Conservation (phyloP, 2,888 invertebrate species). For the Aphelenchoides bicaudatus region DNA sequence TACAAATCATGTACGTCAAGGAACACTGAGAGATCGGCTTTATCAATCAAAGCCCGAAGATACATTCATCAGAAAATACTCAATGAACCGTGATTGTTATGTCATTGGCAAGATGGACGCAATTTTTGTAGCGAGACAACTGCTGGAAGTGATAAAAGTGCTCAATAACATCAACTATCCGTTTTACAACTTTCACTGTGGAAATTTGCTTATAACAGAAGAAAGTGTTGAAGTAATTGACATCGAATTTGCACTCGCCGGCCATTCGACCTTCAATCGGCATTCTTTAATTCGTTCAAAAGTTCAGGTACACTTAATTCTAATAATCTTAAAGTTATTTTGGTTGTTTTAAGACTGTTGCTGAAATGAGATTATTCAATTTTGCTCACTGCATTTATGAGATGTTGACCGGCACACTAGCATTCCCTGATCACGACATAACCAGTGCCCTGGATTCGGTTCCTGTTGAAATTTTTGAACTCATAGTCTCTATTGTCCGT, state of each 20-base stretch:
- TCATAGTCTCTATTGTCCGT: neutral
- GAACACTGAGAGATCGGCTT: slow-evolving; percentile 26
- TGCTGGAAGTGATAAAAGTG: slow-evolving; percentile 28
- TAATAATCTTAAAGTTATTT: no score
- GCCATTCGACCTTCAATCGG: slow-evolving; percentile 8
- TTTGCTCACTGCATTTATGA: slow-evolving; percentile 34
- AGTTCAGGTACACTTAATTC: slow-evolving; percentile 5
- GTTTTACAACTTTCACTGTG: slow-evolving; percentile 32
- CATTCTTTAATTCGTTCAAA: slow-evolving; percentile 9
- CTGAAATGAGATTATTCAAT: slow-evolving; percentile 31
- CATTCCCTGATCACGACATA: slow-evolving; percentile 31
- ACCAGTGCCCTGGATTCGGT: neutral
- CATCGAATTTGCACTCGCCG: slow-evolving; percentile 24
- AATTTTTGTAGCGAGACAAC: slow-evolving; percentile 28
- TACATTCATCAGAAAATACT: slow-evolving; percentile 27
- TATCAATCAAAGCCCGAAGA: slow-evolving; percentile 27
- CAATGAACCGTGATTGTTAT: slow-evolving; percentile 23
- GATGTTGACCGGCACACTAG: slow-evolving; percentile 30
- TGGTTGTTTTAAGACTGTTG: slow-evolving; percentile 25
- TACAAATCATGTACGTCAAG: neutral
- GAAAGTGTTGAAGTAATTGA: slow-evolving; percentile 25
- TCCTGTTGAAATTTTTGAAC: slow-evolving; percentile 17
- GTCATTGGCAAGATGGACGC: slow-evolving; percentile 21
- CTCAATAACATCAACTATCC: slow-evolving; percentile 22
- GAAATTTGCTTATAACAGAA: slow-evolving; percentile 30